phyloP scores from a whole-genome alignment of 2,797 vertebrate genomes.

The Smutsia gigantea region DNA sequence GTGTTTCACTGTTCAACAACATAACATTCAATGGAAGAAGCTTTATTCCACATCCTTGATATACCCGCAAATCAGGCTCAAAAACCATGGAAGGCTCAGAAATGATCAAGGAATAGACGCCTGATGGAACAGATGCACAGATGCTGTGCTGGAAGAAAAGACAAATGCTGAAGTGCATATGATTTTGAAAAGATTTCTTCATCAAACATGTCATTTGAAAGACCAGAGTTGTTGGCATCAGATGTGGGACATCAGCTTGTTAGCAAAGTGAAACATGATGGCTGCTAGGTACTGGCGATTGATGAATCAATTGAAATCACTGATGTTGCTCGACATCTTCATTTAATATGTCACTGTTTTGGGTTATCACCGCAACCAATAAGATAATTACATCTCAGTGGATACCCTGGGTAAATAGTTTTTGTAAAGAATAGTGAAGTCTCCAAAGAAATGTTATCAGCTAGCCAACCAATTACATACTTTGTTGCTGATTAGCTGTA shows the following conservation, averaged over 20 bases:
- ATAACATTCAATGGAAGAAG: conserved; percentile 58
- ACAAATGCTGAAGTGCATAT: conserved; percentile 85
- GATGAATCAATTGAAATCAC: conserved; percentile 87
- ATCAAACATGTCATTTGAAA: conserved; percentile 87
- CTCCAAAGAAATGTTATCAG: conserved; percentile 55
- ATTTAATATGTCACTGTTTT: conserved; percentile 83
- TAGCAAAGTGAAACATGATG: conserved; percentile 86
- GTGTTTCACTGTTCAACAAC: conserved; percentile 70
- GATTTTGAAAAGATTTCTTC: conserved; percentile 86
- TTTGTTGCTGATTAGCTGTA: conserved; percentile 61
- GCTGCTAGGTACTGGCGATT: conserved; percentile 79
- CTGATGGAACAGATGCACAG: conserved; percentile 84
- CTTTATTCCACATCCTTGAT: conserved; percentile 78
- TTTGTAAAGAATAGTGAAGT: conserved; percentile 48
- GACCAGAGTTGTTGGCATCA: conserved; percentile 84
- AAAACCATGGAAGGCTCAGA: conserved; percentile 83
- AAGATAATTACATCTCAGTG: conserved; percentile 64
- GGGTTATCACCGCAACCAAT: conserved; percentile 55
- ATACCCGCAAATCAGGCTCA: conserved; percentile 79
- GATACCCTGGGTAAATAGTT: neutral
- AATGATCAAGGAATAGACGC: conserved; percentile 84
- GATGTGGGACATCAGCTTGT: conserved; percentile 85
- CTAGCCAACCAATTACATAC: conserved; percentile 68
- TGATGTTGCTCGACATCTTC: conserved; percentile 84
- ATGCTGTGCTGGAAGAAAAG: conserved; percentile 86